Base-by-base conservation (phyloP, 2,797 vertebrate species). In the Acanthurus leucopareius region DNA sequence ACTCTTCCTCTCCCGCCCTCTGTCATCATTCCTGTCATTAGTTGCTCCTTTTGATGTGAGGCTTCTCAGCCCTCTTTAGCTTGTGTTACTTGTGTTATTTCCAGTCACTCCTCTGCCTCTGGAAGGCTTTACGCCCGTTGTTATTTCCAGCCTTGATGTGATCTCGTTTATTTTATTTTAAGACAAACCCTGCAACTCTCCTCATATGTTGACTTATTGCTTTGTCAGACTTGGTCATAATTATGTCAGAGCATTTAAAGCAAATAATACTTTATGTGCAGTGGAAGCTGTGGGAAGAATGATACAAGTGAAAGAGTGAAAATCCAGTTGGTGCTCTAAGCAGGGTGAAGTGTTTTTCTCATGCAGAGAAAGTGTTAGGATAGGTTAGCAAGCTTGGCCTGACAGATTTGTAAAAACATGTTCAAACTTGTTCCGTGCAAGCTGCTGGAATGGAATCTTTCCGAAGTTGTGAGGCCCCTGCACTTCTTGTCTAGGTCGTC, bases 21-120 rank as follows among this genome's bases (percentile, higher is more conserved):
- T 91, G 92, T 95, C 94, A 95, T 95, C 94, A 95, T 95, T 94
- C 83, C 92, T 95, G 94, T 95, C 94, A 95, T 96, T 94, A 95
- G 93, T 93, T 89, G 85, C 85, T 90, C 77, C 92, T 91, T 95
- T 96, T 96, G 94, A 96, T 95, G 93, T 95, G 89, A 91, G 78
- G 77, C 87, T 93, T 93, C 91, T 93, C 92, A 89, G 90, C 85
- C 89, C 88, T 93, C 91, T 94, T 95, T 92, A 92, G 91, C 91
- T 90, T 88, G 88, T 88, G 88, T 94, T 93, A 81, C 88, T 87
- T 16, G 63, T 90, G 92, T 93, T 93, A 94, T 93, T 91, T 92
- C 54, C 19, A 79, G 82, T 87, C 80, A 85, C 91, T 89, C 87
- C 84, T 85, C 83, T 87, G 84, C 84, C 83, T 93, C 92, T 94